Conservation (phyloP, 2,888 invertebrate species). For the Liopterus haemorrhoidalis region DNA sequence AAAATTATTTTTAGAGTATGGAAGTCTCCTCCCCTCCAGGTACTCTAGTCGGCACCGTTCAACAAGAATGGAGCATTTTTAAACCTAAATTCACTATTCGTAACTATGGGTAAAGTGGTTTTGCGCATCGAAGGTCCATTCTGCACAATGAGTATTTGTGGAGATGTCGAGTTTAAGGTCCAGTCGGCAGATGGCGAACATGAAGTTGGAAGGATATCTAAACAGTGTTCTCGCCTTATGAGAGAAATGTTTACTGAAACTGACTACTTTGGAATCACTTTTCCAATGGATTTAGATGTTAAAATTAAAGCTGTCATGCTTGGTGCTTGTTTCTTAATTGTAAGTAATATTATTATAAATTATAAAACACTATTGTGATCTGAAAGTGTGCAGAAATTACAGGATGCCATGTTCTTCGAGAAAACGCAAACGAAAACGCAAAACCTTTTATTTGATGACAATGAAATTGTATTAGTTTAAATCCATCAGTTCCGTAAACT, state of each 20-base stretch:
- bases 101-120: conserved; percentile 61
- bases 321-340: conserved; percentile 67
- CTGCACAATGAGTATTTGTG: conserved; percentile 66
- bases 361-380: too few relatives aligned
- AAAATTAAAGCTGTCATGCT: conserved; percentile 66
- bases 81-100: conserved; percentile 62
- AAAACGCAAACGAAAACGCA: too few relatives aligned
- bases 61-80: conserved; percentile 63
- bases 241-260: conserved; percentile 73
- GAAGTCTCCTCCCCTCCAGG: conserved; percentile 65
- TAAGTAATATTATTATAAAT: too few relatives aligned
- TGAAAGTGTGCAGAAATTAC: too few relatives aligned
- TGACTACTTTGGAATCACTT: conserved; percentile 74
- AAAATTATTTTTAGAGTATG: conserved; percentile 52
- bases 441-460: too few relatives aligned
- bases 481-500: too few relatives aligned
- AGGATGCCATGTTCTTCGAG: conserved; percentile 86
- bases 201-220: conserved; percentile 72
- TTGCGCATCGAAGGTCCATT: conserved; percentile 68
- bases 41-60: conserved; percentile 56
- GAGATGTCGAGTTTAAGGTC: conserved; percentile 72
- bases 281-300: conserved; percentile 75
- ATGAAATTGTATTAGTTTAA: too few relatives aligned
- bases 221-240: conserved; percentile 72
- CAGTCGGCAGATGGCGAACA: conserved; percentile 61